phyloP scores from a whole-genome alignment of 2,113 vertebrate species.

The Cygnus atratus region DNA sequence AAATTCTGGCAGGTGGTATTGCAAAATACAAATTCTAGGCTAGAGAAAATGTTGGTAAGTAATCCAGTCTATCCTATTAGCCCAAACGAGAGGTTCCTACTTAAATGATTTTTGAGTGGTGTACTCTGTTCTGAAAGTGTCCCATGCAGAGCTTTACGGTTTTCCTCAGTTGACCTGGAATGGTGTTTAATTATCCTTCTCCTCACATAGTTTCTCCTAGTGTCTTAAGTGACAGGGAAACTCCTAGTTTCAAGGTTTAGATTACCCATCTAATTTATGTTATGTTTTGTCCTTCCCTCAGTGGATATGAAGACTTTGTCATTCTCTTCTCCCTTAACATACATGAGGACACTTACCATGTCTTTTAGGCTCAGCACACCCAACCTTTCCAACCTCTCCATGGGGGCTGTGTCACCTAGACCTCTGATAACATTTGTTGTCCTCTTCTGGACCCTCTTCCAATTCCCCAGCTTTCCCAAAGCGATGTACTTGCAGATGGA shows the following conservation, averaged over 20 bases:
- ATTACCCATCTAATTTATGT: not conserved
- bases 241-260: not conserved
- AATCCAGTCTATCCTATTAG: not conserved
- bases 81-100: not conserved
- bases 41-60: not conserved
- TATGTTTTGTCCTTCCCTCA: not conserved
- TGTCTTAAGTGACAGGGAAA: not conserved
- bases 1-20: not conserved
- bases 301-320: not conserved
- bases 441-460: not conserved
- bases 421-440: not conserved
- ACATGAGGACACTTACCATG: not conserved
- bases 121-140: not conserved
- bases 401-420: not conserved
- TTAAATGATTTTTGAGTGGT: not conserved
- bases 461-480: not conserved
- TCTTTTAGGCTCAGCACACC: not conserved
- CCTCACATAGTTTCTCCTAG: not conserved
- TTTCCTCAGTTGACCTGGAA: not conserved
- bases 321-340: not conserved
- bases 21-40: not conserved
- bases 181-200: not conserved
- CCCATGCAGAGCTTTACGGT: not conserved
- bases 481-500: not conserved
- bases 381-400: not conserved